These are phyloP conservation scores for Ceuthmochares aereus DNA, from an alignment of 2,113 vertebrate species.

Conservation along the genomic window DNA sequence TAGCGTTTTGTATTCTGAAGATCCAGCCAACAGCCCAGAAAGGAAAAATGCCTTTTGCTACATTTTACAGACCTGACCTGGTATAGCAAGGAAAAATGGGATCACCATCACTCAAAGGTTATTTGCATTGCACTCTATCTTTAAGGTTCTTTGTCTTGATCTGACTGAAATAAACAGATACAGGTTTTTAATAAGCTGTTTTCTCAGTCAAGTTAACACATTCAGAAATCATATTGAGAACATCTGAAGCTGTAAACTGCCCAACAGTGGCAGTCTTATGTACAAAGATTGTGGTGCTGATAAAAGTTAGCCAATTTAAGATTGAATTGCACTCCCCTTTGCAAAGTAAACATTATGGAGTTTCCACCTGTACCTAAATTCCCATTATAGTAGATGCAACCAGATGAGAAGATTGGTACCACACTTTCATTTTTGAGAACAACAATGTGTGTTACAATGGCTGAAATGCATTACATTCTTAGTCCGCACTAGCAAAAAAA, in stretches of 20 bases:
- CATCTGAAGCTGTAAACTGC: not conserved
- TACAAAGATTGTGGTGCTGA: not conserved
- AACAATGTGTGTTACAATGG: not conserved
- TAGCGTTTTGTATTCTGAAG: not conserved
- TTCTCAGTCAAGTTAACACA: not conserved
- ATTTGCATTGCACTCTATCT: not conserved
- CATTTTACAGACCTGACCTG: not conserved
- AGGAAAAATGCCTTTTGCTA: not conserved
- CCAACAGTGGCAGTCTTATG: not conserved
- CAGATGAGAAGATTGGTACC: not conserved
- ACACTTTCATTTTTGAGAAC: not conserved
- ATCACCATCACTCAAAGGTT: not conserved
- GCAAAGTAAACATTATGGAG: accelerated
- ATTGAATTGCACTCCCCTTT: not conserved
- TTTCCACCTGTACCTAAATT: not conserved
- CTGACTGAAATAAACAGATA: not conserved
- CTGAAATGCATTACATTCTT: not conserved
- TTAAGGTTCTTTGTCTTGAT: not conserved
- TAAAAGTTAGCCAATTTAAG: not conserved
- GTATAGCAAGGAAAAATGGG: not conserved
- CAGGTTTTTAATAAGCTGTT: not conserved
- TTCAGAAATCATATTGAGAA: not conserved
- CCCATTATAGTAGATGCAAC: not conserved
- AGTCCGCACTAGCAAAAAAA: not conserved
- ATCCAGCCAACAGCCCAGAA: not conserved